Evolutionary conservation across 1,140 invertebrate species (phyloP).

Genomic region (Calycopis cecrops): DNA sequence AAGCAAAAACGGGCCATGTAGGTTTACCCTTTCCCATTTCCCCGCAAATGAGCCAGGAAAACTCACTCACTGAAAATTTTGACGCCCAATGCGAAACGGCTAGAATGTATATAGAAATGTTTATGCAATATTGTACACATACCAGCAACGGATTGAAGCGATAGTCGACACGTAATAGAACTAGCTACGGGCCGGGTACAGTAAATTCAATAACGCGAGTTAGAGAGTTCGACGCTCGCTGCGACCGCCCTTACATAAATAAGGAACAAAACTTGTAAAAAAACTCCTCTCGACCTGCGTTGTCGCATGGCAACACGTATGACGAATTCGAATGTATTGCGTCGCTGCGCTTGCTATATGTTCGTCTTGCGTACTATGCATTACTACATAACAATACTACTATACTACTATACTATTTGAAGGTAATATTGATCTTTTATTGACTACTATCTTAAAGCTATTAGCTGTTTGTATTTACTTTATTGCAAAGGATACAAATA

Average conservation of each 20-base stretch:
- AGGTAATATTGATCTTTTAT: no score
- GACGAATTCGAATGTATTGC: slow-evolving; percentile 30
- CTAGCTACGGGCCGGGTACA: slow-evolving; percentile 56
- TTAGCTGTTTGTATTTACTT: no score
- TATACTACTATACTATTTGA: no score
- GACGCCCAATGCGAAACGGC: background rate
- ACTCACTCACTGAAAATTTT: no score
- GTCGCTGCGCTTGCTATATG: no score
- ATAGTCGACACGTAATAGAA: slow-evolving; percentile 58
- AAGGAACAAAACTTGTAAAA: slow-evolving; percentile 68
- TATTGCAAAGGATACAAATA: no score
- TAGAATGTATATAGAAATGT: slow-evolving; percentile 6
- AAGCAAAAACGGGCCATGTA: no score
- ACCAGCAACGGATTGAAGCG: slow-evolving; percentile 11
- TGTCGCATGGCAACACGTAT: slow-evolving; percentile 59
- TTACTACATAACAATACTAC: no score
- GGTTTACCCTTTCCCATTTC: no score
- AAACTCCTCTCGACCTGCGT: slow-evolving; percentile 64
- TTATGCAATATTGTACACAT: slow-evolving; percentile 23
- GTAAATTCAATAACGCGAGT: slow-evolving; percentile 74
- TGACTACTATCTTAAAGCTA: no score
- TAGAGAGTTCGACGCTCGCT: slow-evolving; percentile 69
- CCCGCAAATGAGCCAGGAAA: no score
- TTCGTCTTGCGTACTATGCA: no score
- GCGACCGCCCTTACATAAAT: slow-evolving; percentile 71